Evolutionary conservation across 92 coral and sea anemone genomes (phyloP).

Genomic region (Metridium senile): DNA sequence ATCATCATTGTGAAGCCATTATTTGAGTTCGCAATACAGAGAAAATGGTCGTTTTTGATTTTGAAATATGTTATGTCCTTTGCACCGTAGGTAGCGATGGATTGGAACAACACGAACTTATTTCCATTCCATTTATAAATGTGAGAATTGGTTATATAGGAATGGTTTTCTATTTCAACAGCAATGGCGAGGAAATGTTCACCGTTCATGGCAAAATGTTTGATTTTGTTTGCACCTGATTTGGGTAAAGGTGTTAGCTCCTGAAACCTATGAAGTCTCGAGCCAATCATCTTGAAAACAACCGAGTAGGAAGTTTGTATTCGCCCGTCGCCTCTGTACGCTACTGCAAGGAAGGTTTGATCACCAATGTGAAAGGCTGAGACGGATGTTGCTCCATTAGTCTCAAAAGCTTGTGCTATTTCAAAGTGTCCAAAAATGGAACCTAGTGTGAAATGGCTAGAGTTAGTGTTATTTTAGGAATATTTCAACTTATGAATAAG

Average conservation of each 20-base stretch:
- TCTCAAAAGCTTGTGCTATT: not conserved
- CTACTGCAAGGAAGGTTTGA: not conserved
- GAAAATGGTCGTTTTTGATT: not conserved
- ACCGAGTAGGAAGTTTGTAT: not conserved
- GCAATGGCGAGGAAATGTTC: constrained; percentile 19
- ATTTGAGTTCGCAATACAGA: constrained; percentile 14
- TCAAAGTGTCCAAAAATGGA: constrained; percentile 11
- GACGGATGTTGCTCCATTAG: constrained; percentile 4
- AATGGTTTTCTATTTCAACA: not conserved
- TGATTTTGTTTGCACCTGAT: not conserved
- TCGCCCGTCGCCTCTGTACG: not conserved
- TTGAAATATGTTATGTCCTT: constrained; percentile 6
- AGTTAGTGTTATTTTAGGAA: not conserved
- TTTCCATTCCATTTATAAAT: constrained; percentile 16
- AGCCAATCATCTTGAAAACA: not conserved
- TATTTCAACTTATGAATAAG: too few species aligned
- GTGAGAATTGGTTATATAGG: not conserved
- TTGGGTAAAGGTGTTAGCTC: not conserved
- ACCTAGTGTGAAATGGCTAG: not conserved
- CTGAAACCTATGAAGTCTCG: not conserved
- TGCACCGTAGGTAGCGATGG: constrained; percentile 8
- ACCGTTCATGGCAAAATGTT: constrained; percentile 13
- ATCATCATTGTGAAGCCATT: not conserved
- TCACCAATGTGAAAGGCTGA: constrained; percentile 12
- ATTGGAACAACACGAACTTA: constrained; percentile 4